These are phyloP conservation scores for Octopus bimaculoides DNA, from an alignment of 1,140 invertebrate genomes.

Conservation along the genomic window DNA sequence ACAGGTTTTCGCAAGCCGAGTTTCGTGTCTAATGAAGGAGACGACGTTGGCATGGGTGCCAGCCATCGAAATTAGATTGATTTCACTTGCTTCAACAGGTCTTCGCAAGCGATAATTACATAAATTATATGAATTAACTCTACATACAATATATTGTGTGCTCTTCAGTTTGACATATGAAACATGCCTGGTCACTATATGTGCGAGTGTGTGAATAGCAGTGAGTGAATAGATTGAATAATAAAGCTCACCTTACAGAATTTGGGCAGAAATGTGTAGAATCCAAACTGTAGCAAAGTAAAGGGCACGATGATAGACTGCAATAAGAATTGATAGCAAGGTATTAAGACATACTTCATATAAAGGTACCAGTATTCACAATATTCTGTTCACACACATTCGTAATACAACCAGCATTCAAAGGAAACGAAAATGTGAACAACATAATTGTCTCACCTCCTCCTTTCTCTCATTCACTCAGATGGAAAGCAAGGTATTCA, in stretches of 20 bases:
- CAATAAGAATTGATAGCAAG: neutral
- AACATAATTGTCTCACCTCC: too few species aligned
- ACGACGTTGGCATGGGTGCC: too few species aligned
- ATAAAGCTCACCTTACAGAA: conserved; percentile 6
- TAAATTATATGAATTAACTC: neutral
- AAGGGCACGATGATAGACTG: conserved; percentile 9
- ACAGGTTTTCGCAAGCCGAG: too few species aligned
- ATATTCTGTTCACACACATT: neutral
- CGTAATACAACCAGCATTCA: neutral
- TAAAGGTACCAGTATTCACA: neutral
- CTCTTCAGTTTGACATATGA: neutral
- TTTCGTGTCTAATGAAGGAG: too few species aligned
- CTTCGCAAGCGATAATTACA: too few species aligned
- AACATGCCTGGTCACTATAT: neutral
- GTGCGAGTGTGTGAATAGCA: neutral
- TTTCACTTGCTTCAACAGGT: too few species aligned
- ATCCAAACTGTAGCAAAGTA: conserved; percentile 1
- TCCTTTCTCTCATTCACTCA: too few species aligned
- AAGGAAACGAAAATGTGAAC: neutral
- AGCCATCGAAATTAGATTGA: too few species aligned
- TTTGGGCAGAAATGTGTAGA: neutral
- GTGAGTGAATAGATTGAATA: too few species aligned
- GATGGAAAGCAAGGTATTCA: too few species aligned
- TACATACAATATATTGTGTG: neutral
- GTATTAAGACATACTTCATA: neutral